Base-by-base conservation (phyloP, 2,888 invertebrate species). In the Sinopyrophorus schimmeli region DNA sequence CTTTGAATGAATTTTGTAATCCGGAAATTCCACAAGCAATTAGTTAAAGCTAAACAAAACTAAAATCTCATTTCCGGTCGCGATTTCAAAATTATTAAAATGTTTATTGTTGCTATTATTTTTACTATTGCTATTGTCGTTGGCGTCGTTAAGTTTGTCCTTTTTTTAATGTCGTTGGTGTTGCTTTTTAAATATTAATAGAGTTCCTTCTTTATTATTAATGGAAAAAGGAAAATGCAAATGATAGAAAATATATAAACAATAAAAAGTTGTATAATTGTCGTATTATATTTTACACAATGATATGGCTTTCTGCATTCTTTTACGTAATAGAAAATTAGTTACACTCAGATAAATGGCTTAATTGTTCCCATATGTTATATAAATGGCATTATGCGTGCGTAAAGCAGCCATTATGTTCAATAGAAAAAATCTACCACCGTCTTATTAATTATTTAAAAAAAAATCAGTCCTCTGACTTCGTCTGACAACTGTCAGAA, bases 31-130 rank as follows among this genome's bases (percentile, higher is more conserved):
- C 44, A 40, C 24, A 41, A 44, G 28, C 53, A 53, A 53, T 53
- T 48, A 48, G 48, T 41, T 47, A 53, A 48, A 53, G 48, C 48
- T 39, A 53, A 48, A 60, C 60, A 66, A 63, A 65, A 61, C 66
- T 66, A 65, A 66, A 66, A 66, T 64, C 64, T 61, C 61, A 63
- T 55, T 64, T 66, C 66, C 65, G 63, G 59, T 50, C 30, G 50
- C 46, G 58, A 62, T 62, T 61, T 57, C 53, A 30, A 50, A 42
- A 50, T 35, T 21, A 26, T 16, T 34, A 37, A 32, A 43, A 27
- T 39, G 28, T 38, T 32, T 32, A 37, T 38, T 35, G 39, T 17
- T n/a, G n/a, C n/a, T n/a, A n/a, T n/a, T n/a, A n/a, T n/a, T n/a
- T n/a, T n/a, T n/a, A n/a, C n/a, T n/a, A n/a, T n/a, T n/a, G n/a